These are phyloP conservation scores for Zaprionus inermis DNA, from an alignment of 1,140 invertebrate genomes.

Conservation along the genomic window DNA sequence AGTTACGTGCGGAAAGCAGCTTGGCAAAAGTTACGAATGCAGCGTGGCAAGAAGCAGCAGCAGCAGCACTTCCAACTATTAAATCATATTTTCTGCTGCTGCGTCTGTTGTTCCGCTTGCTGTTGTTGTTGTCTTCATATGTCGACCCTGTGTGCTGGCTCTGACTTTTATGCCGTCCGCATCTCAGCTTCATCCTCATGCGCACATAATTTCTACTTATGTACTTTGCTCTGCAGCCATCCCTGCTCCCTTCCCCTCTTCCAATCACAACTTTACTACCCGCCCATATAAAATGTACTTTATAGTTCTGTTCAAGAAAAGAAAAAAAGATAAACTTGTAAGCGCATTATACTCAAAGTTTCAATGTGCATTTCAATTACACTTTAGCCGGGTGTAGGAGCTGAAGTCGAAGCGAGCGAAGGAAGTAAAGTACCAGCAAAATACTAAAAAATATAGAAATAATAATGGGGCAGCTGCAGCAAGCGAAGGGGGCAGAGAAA, in stretches of 20 bases:
- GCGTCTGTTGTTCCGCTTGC: conserved; percentile 22
- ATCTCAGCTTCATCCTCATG: conserved; percentile 57
- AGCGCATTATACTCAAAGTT: conserved; percentile 70
- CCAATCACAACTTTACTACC: conserved; percentile 1
- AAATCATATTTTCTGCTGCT: conserved; percentile 63
- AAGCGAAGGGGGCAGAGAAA: neutral
- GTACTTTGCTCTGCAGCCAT: conserved; percentile 47
- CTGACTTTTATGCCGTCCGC: conserved; percentile 65
- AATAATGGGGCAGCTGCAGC: conserved; percentile 3
- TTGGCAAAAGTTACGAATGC: conserved; percentile 18
- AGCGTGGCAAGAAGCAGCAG: conserved; percentile 12
- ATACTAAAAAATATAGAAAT: conserved; percentile 48
- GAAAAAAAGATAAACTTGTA: conserved; percentile 53
- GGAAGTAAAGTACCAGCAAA: conserved; percentile 39
- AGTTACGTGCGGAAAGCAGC: conserved; percentile 47
- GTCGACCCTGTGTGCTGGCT: conserved; percentile 20
- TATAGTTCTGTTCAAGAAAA: conserved; percentile 57
- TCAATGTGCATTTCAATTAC: conserved; percentile 71
- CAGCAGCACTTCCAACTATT: conserved; percentile 53
- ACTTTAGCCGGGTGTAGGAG: conserved; percentile 45
- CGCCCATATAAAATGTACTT: conserved; percentile 63
- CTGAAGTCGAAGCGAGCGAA: neutral
- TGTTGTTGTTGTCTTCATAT: conserved; percentile 27
- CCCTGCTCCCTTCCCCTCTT: neutral
- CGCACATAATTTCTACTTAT: conserved; percentile 69